These are phyloP conservation scores for Poeciliopsis turrubarensis DNA, from an alignment of 2,113 vertebrate genomes.

Conservation along the genomic window DNA sequence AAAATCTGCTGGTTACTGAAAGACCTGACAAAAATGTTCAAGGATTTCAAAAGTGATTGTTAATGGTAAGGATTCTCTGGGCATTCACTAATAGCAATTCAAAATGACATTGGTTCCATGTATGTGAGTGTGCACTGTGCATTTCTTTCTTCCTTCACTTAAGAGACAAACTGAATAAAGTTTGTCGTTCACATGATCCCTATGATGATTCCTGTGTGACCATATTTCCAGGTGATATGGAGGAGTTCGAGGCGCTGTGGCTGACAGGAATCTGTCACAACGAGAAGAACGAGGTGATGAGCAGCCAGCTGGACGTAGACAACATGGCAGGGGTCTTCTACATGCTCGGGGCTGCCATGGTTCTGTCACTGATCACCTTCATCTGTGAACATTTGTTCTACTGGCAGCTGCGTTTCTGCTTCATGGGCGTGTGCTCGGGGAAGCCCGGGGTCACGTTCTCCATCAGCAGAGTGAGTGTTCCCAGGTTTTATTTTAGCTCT, in stretches of 20 bases:
- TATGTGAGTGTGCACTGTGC: neutral
- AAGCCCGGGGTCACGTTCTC: constrained; percentile 95
- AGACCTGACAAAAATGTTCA: neutral
- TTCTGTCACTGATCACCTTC: constrained; percentile 97
- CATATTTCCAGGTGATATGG: constrained; percentile 90
- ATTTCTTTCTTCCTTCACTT: neutral
- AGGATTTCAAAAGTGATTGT: neutral
- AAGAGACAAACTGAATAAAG: constrained; percentile 7
- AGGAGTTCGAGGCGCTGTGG: constrained; percentile 97
- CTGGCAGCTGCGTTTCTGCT: constrained; percentile 99
- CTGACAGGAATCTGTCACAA: constrained; percentile 99
- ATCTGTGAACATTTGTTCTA: constrained; percentile 98
- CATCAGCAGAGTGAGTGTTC: constrained; percentile 94
- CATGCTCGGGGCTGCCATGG: constrained; percentile 98
- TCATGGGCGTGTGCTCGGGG: constrained; percentile 97
- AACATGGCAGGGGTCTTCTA: constrained; percentile 99
- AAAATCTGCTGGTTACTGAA: no score
- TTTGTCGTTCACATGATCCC: constrained; percentile 13
- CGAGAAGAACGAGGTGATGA: constrained; percentile 99
- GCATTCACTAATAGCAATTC: neutral
- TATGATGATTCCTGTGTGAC: neutral
- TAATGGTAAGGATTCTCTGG: neutral
- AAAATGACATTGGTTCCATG: neutral
- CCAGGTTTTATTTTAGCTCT: constrained; percentile 53
- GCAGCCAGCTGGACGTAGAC: constrained; percentile 98